Conservation (phyloP, 2,888 invertebrate genomes). For the Lasioglossum morio region DNA sequence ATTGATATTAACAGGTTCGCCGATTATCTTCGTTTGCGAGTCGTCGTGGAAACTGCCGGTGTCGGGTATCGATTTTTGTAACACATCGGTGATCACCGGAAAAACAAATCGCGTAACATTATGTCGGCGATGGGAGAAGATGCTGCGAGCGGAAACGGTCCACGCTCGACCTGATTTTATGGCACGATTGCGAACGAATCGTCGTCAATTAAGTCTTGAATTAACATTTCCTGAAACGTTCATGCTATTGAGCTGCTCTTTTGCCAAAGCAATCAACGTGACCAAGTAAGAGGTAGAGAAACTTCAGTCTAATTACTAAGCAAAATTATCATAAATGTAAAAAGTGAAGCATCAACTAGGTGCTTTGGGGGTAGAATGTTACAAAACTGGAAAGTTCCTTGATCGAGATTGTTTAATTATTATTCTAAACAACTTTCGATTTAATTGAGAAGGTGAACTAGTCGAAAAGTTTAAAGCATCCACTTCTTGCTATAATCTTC, state of each 20-base stretch:
- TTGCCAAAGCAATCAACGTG: not conserved
- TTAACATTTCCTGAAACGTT: not conserved
- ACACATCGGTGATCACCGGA: not conserved
- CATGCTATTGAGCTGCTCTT: not conserved
- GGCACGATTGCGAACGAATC: not conserved
- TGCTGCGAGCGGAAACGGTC: not conserved
- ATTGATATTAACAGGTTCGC: not conserved
- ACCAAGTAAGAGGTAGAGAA: not conserved
- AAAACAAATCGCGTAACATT: not conserved
- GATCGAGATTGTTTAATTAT: not conserved
- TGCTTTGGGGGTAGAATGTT: not conserved
- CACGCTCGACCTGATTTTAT: not conserved
- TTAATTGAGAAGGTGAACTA: not conserved
- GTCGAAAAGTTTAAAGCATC: not conserved
- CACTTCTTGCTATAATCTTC: not conserved
- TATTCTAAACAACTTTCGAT: not conserved
- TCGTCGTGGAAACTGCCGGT: not conserved
- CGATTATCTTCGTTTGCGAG: not conserved
- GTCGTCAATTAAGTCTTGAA: not conserved
- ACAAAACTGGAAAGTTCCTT: not conserved
- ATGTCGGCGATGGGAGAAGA: not conserved
- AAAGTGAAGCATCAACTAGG: not conserved
- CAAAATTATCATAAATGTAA: not conserved
- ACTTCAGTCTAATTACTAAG: not conserved
- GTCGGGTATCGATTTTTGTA: not conserved